Conservation (phyloP, 2,113 vertebrate species). For the Chroicocephalus ridibundus region DNA sequence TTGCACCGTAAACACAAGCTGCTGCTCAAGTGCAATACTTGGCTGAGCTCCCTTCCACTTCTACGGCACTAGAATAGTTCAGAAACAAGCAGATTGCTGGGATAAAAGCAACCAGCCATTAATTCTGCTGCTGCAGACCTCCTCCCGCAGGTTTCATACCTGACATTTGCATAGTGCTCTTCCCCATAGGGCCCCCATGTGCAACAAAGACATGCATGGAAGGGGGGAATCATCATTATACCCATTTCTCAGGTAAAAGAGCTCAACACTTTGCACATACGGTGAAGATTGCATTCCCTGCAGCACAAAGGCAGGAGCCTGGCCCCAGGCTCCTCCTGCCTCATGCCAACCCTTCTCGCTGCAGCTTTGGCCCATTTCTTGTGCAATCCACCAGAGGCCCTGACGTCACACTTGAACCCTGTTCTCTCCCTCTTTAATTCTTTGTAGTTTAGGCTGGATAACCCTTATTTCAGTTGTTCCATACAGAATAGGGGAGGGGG, state of each 20-base stretch:
- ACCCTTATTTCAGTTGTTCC: background rate
- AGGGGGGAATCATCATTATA: background rate
- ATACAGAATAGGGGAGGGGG: too few species aligned
- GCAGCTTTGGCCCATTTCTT: background rate
- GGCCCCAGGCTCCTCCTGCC: background rate
- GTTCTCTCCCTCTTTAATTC: background rate
- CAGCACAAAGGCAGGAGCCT: background rate
- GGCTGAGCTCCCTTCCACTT: conserved; percentile 23
- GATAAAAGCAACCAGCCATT: background rate
- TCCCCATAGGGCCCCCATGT: background rate
- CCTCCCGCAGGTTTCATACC: background rate
- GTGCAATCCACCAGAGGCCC: fast-evolving
- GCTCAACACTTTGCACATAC: background rate
- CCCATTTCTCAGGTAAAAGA: background rate
- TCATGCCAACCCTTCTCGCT: background rate
- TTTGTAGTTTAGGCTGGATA: background rate
- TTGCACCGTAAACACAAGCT: conserved; percentile 43
- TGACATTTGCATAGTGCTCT: background rate
- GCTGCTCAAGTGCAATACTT: conserved; percentile 1
- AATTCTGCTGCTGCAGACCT: background rate
- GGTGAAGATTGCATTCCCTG: background rate
- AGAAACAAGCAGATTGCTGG: background rate
- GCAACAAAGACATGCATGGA: background rate
- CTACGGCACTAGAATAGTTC: background rate
- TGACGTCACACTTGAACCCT: background rate